phyloP scores from a whole-genome alignment of 2,888 invertebrate species.

The Synanthedon myopaeformis region DNA sequence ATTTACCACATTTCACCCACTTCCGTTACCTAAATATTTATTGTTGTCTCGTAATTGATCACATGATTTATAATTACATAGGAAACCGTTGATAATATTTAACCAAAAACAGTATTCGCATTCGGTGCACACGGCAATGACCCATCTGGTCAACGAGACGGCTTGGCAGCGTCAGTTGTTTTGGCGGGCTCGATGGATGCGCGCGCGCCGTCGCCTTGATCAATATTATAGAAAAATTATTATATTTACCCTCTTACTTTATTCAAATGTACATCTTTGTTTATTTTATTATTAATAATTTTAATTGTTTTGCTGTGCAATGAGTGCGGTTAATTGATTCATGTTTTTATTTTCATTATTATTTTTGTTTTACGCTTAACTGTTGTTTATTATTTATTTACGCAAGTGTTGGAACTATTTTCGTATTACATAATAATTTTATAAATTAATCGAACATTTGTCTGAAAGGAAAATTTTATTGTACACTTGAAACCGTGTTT shows the following conservation, averaged over 20 bases:
- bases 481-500: slow-evolving; percentile 4
- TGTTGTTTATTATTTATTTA: slow-evolving; percentile 6
- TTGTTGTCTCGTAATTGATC: not conserved
- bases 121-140: slow-evolving; percentile 23
- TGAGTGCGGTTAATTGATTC: no score
- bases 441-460: no score
- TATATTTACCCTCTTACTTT: no score
- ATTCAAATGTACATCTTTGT: no score
- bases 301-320: no score
- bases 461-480: not conserved
- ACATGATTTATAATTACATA: not conserved
- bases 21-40: not conserved
- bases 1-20: no score
- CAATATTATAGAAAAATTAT: no score
- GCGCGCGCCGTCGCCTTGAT: slow-evolving; percentile 35
- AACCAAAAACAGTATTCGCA: slow-evolving; percentile 12
- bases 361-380: no score
- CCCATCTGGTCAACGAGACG: slow-evolving; percentile 47
- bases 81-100: slow-evolving; percentile 1
- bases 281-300: no score
- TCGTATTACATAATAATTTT: slow-evolving; percentile 15
- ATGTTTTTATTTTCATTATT: no score
- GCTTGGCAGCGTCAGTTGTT: slow-evolving; percentile 58
- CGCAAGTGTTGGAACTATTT: slow-evolving; percentile 19
- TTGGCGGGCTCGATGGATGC: slow-evolving; percentile 38